A percentile compares a stretch with the other conserved stretches of the same genome.
Evolutionary conservation across 2,797 vertebrate genomes (phyloP).

Genomic region (Spinus pinus): DNA sequence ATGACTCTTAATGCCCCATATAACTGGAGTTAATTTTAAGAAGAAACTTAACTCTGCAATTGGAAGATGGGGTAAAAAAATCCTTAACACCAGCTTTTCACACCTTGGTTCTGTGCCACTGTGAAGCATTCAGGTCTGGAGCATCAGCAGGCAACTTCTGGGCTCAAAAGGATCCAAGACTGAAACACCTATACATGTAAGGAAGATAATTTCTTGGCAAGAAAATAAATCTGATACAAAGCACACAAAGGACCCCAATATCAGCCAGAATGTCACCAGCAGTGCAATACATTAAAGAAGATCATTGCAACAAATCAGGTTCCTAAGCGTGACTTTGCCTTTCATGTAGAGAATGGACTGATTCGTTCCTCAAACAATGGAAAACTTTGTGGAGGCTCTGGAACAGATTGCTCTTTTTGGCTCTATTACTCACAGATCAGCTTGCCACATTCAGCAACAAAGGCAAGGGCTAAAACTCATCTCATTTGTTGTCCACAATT

Average conservation of each 20-base stretch:
- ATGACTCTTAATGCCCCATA: neutral
- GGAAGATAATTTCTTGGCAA: slow-evolving; percentile 18
- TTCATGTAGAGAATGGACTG: slow-evolving; percentile 60
- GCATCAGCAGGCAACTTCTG: neutral
- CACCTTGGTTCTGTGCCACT: neutral
- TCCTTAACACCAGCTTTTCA: neutral
- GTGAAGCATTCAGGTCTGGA: neutral
- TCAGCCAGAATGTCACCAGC: neutral
- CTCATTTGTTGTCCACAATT: slow-evolving; percentile 50
- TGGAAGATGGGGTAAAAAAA: neutral
- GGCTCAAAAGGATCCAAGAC: neutral
- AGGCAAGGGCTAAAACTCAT: slow-evolving; percentile 57
- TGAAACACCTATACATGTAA: neutral
- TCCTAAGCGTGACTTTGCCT: slow-evolving; percentile 55
- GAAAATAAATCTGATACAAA: slow-evolving; percentile 51
- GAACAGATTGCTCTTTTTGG: slow-evolving; percentile 61
- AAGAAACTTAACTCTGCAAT: neutral
- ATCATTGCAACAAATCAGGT: slow-evolving; percentile 46
- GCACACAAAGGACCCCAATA: slow-evolving; percentile 27
- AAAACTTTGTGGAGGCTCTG: slow-evolving; percentile 45
- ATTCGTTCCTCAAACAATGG: slow-evolving; percentile 63
- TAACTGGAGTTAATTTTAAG: neutral
- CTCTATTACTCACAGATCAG: slow-evolving; percentile 61
- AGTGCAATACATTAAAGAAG: slow-evolving; percentile 17
- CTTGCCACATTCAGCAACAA: slow-evolving; percentile 35